Base-by-base conservation (phyloP, 2,797 vertebrate species). In the Echiichthys vipera region DNA sequence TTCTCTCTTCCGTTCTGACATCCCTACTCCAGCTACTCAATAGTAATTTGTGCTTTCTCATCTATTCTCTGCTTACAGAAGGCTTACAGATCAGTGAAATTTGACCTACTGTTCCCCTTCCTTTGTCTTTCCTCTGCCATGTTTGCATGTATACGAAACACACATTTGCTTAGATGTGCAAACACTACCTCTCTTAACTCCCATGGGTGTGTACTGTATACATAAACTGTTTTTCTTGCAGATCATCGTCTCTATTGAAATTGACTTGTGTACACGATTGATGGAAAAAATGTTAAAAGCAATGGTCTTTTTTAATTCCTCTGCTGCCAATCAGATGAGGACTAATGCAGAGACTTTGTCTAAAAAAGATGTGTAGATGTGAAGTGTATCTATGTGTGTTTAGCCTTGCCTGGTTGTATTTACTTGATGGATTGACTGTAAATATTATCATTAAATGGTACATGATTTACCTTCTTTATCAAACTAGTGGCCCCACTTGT, bases 131-230 rank as follows among this genome's bases (percentile, higher is more conserved):
- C 22, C 58, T 51, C 62, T 74, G 74, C 55, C 24, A 5, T 50
- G 73, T 76, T 78, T 69, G 46, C 69, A 65, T 18, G 58, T 76
- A 76, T 74, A 84, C 30, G 49, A 80, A 82, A 80, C 68, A 82
- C 65, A 84, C 71, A 54, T 72, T 40, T 72, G 56, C 63, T 79
- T 66, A 55, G 24, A 65, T 2, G 1, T 43, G 65, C 40, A 74
- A 77, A 75, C 61, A 50, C 59, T 11, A 3, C 13, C 14, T 55
- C 59, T 71, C 70, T 29, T 12, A 22, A 45, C 30, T 39, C 55
- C 39, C 70, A 25, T 18, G 36, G n/a, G 14, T 34, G 62, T 14
- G 7, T 29, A 32, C 43, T 20, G 32, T 14, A 7, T 14, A 3
- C 18, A 7, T 8, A 17, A 37, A 55, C 9, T 3, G 25, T 40